Evolutionary conservation across 2,797 vertebrate species (phyloP).

Genomic region (Argyrosomus regius): DNA sequence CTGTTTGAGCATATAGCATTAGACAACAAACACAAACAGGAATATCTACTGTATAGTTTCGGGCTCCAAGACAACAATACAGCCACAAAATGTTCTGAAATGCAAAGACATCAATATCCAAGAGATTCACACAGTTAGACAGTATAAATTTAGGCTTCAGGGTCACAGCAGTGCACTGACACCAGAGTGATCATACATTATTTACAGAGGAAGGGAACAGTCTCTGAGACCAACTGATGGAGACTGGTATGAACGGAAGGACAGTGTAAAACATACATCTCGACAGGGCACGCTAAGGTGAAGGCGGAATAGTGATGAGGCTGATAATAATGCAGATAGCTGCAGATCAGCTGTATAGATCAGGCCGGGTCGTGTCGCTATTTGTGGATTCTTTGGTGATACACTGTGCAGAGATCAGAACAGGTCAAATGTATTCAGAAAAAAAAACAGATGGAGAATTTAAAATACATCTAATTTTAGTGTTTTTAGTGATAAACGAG

Average conservation of each 20-base stretch:
- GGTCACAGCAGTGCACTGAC: constrained; percentile 19
- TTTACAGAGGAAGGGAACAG: constrained; percentile 41
- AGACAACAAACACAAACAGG: background rate
- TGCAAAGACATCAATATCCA: constrained; percentile 18
- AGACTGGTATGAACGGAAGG: constrained; percentile 13
- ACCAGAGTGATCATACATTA: constrained; percentile 45
- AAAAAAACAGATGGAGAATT: background rate
- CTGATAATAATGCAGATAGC: constrained; percentile 17
- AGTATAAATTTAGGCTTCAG: constrained; percentile 15
- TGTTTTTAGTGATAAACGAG: background rate
- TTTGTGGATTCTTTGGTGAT: background rate
- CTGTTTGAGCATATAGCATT: background rate
- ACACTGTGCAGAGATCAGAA: background rate
- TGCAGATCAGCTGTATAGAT: constrained; percentile 8
- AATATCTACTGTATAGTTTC: background rate
- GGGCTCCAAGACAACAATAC: background rate
- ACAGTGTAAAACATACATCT: constrained; percentile 15
- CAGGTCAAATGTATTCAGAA: background rate
- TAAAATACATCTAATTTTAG: background rate
- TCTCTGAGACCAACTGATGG: background rate
- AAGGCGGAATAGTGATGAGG: constrained; percentile 28
- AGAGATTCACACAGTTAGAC: background rate
- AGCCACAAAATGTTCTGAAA: background rate
- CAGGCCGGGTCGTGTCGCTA: background rate
- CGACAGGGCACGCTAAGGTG: constrained; percentile 7